Evolutionary conservation across 2,888 invertebrate species (phyloP).

Genomic region (Lycophotia porphyrea): DNA sequence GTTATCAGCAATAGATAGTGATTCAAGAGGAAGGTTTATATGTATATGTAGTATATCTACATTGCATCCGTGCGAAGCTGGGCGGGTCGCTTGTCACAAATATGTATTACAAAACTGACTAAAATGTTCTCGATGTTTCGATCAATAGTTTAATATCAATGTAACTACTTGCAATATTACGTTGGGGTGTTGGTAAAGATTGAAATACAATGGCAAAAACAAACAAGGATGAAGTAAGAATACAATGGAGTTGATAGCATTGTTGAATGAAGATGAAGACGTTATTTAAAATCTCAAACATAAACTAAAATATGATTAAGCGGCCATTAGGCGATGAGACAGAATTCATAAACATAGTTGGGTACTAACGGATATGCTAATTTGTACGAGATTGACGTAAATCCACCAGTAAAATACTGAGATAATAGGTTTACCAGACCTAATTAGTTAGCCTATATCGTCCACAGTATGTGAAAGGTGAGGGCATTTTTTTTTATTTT

Average conservation of each 20-base stretch:
- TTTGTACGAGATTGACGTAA: background rate
- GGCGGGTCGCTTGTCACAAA: too few species aligned
- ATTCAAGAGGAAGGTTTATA: too few species aligned
- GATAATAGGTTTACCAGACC: background rate
- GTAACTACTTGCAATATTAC: background rate
- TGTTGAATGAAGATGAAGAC: constrained; percentile 7
- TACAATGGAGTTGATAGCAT: constrained; percentile 13
- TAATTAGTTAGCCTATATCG: background rate
- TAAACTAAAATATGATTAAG: background rate
- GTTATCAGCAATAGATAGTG: too few species aligned
- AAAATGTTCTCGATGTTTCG: background rate
- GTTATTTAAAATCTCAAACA: constrained; percentile 9
- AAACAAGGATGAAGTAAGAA: constrained; percentile 15
- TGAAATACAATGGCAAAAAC: constrained; percentile 5
- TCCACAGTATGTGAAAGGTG: too few species aligned
- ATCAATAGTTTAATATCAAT: background rate
- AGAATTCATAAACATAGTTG: background rate
- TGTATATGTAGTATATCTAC: too few species aligned
- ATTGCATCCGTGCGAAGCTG: too few species aligned
- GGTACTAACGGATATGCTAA: background rate
- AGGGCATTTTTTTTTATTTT: too few species aligned
- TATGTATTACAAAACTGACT: background rate
- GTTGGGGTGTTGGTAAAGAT: background rate
- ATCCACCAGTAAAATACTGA: background rate
- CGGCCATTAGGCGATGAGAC: background rate